Percentiles rank a stretch among this genome's conserved stretches.
Evolutionary conservation across 2,797 vertebrate genomes (phyloP).

Genomic region (Silurus lanzhouensis): DNA sequence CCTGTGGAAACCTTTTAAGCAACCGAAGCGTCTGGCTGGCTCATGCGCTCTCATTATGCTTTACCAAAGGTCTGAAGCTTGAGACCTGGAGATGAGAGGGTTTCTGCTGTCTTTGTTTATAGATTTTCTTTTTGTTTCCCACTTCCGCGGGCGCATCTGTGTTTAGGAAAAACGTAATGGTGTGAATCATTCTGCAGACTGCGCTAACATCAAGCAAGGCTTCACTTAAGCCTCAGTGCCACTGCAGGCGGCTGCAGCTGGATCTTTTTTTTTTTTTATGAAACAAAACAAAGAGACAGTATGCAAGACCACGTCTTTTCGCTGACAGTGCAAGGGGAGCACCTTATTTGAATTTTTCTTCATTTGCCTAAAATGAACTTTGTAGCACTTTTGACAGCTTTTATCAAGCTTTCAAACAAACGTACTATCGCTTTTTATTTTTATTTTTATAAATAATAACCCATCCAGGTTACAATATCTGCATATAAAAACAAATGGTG

Average conservation of each 20-base stretch:
- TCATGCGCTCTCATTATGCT: background rate
- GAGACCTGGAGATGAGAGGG: constrained; percentile 10
- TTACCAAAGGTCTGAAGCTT: constrained; percentile 5
- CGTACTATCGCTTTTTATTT: background rate
- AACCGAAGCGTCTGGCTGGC: constrained; percentile 1
- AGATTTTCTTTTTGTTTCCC: constrained; percentile 24
- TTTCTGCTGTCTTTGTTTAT: constrained; percentile 34
- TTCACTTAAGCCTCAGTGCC: constrained; percentile 53
- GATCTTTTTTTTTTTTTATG: constrained; percentile 34
- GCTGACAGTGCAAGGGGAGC: constrained; percentile 14
- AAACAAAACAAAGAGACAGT: constrained; percentile 20
- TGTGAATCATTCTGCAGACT: constrained; percentile 17
- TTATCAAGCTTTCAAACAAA: background rate
- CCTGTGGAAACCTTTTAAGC: constrained; percentile 28
- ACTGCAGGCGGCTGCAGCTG: constrained; percentile 62
- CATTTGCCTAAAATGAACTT: background rate
- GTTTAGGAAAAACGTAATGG: constrained; percentile 21
- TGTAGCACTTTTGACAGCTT: background rate
- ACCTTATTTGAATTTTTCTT: background rate
- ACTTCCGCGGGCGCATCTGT: constrained; percentile 21
- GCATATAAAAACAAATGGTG: background rate
- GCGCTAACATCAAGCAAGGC: constrained; percentile 42
- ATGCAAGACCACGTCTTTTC: background rate
- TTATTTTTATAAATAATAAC: background rate
- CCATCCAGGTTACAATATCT: too few relatives aligned